Evolutionary conservation across 2,888 invertebrate species (phyloP).

Genomic region (Pollenia labialis): DNA sequence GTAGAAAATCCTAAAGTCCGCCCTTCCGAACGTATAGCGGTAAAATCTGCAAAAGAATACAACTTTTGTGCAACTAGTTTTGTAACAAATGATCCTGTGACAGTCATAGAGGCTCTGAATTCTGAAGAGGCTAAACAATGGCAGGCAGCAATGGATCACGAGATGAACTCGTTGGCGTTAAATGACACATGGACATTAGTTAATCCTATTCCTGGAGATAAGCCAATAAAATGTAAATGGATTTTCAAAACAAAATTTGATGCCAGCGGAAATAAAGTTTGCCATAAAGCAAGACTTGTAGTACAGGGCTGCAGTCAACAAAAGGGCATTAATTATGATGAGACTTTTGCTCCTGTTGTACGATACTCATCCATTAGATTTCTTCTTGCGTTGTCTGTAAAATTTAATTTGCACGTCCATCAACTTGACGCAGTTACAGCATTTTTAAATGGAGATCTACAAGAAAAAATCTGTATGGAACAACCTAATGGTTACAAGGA

Average conservation of each 20-base stretch:
- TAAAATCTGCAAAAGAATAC: slow-evolving; percentile 16
- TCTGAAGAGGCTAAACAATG: slow-evolving; percentile 12
- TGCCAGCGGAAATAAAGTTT: slow-evolving; percentile 8
- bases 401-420: slow-evolving; percentile 19
- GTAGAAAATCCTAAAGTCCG: slow-evolving; percentile 18
- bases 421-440: slow-evolving; percentile 71
- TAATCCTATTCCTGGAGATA: slow-evolving; percentile 3
- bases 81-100: slow-evolving; percentile 44
- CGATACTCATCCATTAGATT: background rate
- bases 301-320: slow-evolving; percentile 41
- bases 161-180: slow-evolving; percentile 26
- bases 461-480: slow-evolving; percentile 65
- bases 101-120: slow-evolving; percentile 43
- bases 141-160: slow-evolving; percentile 36
- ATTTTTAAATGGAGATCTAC: slow-evolving; percentile 66
- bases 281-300: slow-evolving; percentile 46
- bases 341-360: background rate
- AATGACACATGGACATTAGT: slow-evolving; percentile 35
- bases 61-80: slow-evolving; percentile 38
- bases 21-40: slow-evolving; percentile 33
- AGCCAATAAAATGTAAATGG: slow-evolving; percentile 50
- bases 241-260: slow-evolving; percentile 51
- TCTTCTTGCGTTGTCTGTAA: slow-evolving; percentile 21
- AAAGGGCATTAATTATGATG: slow-evolving; percentile 51
- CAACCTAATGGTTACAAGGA: slow-evolving; percentile 72